Base-by-base conservation (phyloP, 1,140 invertebrate species). In the Pogonus chalceus region DNA sequence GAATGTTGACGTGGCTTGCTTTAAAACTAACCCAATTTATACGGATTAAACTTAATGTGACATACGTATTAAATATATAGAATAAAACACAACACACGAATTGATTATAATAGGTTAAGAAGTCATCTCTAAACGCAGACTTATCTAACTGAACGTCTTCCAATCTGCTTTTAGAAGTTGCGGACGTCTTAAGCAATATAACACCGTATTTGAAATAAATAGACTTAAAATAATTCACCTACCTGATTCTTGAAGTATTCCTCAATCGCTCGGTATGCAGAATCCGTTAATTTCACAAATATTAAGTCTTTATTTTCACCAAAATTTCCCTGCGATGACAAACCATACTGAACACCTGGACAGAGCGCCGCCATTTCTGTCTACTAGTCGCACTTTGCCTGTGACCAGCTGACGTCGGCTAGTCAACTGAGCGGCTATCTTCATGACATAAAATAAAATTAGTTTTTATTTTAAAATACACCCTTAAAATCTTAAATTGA, bases 201-300 rank as follows among this genome's bases (percentile, higher is more conserved):
- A 23, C 49, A 52, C 53, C 52, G 4, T 21, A 35, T 22, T 23
- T 50, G 24, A n/a, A 26, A 21, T 46, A 23, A 35, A 14, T 20
- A 51, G 49, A 16, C 22, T 53, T 31, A 31, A 39, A 14, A 23
- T 35, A 31, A 4, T 35, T 2, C 35, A 80, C 83, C 88, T 76
- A 90, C 88, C 81, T 82, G 82, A 79, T 87, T 88, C 71, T 79
- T 84, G 65, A 90, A 72, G 77, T 83, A 92, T 69, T 93, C 88
- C 71, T 93, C 88, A 73, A 95, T 89, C 68, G 90, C 87, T 77
- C 86, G 87, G 63, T 86, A 78, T 60, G 90, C 88, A 56, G 92
- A 93, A 82, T 95, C 92, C 64, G 91, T 95, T 68, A 94, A 79
- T 82, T 93, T 95, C 69, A 94, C 88, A 78, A 92, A 92, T 73